Percentiles rank a stretch among this genome's conserved stretches.
These are phyloP conservation scores for Trachymyrmex septentrionalis DNA, from an alignment of 1,140 invertebrate genomes.

Conservation along the genomic window DNA sequence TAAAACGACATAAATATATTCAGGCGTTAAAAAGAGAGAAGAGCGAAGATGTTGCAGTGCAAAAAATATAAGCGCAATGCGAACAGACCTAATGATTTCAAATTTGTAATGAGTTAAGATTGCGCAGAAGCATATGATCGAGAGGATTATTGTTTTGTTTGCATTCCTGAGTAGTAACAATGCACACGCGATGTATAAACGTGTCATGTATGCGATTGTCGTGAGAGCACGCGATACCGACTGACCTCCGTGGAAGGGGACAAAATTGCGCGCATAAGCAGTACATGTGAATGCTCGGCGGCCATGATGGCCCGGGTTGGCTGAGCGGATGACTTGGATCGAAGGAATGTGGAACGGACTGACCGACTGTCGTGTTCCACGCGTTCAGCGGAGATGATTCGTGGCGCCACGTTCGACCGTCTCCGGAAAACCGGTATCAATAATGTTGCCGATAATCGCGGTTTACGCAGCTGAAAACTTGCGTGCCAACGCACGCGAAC, in stretches of 20 bases:
- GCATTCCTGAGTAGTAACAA: not conserved
- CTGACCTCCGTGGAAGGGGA: not conserved
- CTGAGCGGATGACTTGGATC: conserved; percentile 22
- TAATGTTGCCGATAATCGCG: not conserved
- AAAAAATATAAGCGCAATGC: no score
- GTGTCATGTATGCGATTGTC: not conserved
- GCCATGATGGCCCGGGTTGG: conserved; percentile 42
- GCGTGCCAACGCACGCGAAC: not conserved
- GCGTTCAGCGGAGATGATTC: not conserved
- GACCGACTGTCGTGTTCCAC: not conserved
- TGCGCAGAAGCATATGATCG: no score
- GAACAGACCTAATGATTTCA: not conserved
- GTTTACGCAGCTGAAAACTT: not conserved
- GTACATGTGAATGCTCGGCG: conserved; percentile 4
- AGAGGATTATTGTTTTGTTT: not conserved
- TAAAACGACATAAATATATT: no score
- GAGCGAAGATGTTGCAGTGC: no score
- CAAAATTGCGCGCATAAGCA: conserved; percentile 18
- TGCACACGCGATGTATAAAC: not conserved
- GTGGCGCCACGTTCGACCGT: conserved; percentile 62
- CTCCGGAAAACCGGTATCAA: not conserved
- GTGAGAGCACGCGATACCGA: conserved; percentile 31
- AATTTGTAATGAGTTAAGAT: not conserved
- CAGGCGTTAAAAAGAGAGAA: no score
- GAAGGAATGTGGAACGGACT: conserved; percentile 53